phyloP scores from a whole-genome alignment of 2,113 vertebrate species.

The Oryzias javanicus region DNA sequence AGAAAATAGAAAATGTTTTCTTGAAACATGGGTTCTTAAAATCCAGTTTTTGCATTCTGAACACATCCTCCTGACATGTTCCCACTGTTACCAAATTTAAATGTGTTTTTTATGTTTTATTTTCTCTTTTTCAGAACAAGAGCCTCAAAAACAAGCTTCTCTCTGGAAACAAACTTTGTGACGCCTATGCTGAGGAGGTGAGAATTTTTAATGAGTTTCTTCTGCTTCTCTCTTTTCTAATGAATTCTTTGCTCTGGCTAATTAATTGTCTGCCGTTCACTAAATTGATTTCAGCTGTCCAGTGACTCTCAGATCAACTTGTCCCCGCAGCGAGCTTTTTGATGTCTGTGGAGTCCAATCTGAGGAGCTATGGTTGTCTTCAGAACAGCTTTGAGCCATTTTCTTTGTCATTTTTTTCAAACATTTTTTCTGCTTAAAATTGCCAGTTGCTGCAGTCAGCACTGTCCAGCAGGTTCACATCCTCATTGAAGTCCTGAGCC shows the following conservation, averaged over 20 bases:
- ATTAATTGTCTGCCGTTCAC: constrained; percentile 20
- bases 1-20: no score
- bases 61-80: neutral
- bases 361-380: constrained; percentile 18
- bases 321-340: constrained; percentile 19
- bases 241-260: constrained; percentile 7
- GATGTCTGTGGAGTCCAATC: constrained; percentile 33
- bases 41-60: no score
- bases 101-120: constrained; percentile 26
- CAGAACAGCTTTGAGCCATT: constrained; percentile 30
- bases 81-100: neutral
- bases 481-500: constrained; percentile 28
- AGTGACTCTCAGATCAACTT: constrained; percentile 25
- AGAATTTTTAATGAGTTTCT: constrained; percentile 44
- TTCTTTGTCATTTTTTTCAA: constrained; percentile 32
- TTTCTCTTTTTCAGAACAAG: constrained; percentile 87
- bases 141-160: constrained; percentile 96
- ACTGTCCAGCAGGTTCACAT: constrained; percentile 25
- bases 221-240: constrained; percentile 12
- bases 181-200: constrained; percentile 95
- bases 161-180: constrained; percentile 94
- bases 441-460: constrained; percentile 25
- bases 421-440: constrained; percentile 25
- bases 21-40: no score
- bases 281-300: constrained; percentile 14